Evolutionary conservation across 2,113 vertebrate species (phyloP).

Genomic region (Notechis scutatus): DNA sequence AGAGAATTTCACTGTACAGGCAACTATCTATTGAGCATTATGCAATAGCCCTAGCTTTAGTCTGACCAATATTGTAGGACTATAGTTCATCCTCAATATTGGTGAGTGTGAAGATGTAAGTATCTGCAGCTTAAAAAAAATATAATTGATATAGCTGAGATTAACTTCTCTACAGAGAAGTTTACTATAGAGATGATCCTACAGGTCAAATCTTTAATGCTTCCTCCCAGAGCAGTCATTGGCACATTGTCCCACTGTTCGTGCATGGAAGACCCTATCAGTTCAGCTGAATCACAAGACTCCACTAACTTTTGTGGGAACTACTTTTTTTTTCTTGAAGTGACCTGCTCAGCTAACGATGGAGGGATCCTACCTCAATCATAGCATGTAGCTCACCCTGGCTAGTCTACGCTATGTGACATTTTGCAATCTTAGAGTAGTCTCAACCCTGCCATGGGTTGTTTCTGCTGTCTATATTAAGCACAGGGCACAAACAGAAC

Average conservation of each 20-base stretch:
- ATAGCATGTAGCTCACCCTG: not conserved
- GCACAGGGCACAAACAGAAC: not conserved
- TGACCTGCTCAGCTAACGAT: not conserved
- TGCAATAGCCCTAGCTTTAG: not conserved
- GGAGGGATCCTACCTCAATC: not conserved
- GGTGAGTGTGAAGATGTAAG: not conserved
- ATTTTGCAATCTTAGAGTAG: not conserved
- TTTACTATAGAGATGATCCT: not conserved
- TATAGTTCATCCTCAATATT: not conserved
- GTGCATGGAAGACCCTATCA: not conserved
- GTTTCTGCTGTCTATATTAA: not conserved
- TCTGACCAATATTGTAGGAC: not conserved
- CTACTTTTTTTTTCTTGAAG: not conserved
- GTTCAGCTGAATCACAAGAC: not conserved
- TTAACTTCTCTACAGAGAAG: not conserved
- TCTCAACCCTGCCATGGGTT: not conserved
- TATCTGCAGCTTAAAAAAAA: not conserved
- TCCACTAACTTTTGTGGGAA: not conserved
- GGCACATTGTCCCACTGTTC: not conserved
- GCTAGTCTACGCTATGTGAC: not conserved
- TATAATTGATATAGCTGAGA: not conserved
- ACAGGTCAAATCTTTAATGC: not conserved
- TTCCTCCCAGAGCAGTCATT: not conserved
- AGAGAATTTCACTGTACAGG: not conserved
- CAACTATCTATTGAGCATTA: not conserved